Evolutionary conservation across 2,888 invertebrate species (phyloP).

Genomic region (Cephus runcator): DNA sequence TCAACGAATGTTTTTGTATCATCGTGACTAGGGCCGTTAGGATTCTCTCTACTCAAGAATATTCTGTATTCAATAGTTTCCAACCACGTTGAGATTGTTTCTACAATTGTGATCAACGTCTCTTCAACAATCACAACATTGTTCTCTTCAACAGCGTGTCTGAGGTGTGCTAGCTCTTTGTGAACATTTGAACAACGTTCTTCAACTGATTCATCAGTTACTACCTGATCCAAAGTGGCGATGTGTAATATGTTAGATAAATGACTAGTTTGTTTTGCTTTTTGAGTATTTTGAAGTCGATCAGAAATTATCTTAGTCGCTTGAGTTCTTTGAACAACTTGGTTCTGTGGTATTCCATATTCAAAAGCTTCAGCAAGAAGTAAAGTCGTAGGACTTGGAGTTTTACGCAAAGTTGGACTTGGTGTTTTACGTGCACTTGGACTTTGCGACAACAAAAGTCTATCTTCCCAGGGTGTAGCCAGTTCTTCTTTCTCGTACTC

Average conservation of each 20-base stretch:
- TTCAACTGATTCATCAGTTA: constrained; percentile 69
- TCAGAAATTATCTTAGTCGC: constrained; percentile 68
- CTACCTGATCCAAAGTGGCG: constrained; percentile 70
- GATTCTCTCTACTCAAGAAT: constrained; percentile 66
- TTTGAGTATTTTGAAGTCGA: constrained; percentile 69
- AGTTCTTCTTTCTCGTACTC: constrained; percentile 8
- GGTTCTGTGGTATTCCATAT: constrained; percentile 44
- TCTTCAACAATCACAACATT: constrained; percentile 72
- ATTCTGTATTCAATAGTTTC: constrained; percentile 87
- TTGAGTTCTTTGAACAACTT: constrained; percentile 67
- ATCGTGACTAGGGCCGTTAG: constrained; percentile 42
- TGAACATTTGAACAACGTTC: constrained; percentile 71
- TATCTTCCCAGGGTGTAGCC: constrained; percentile 36
- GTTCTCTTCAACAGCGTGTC: constrained; percentile 71
- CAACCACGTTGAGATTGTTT: constrained; percentile 85
- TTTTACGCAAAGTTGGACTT: constrained; percentile 22
- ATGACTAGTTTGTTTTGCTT: constrained; percentile 68
- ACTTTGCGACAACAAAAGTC: constrained; percentile 25
- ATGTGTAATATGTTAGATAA: constrained; percentile 73
- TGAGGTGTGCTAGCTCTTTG: constrained; percentile 71
- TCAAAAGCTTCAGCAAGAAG: constrained; percentile 49
- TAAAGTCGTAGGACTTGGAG: constrained; percentile 39
- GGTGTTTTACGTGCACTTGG: constrained; percentile 10
- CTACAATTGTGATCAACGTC: constrained; percentile 79
- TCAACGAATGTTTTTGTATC: constrained; percentile 67